Base-by-base conservation (phyloP, 2,888 invertebrate genomes). In the Polymixis lichenea region DNA sequence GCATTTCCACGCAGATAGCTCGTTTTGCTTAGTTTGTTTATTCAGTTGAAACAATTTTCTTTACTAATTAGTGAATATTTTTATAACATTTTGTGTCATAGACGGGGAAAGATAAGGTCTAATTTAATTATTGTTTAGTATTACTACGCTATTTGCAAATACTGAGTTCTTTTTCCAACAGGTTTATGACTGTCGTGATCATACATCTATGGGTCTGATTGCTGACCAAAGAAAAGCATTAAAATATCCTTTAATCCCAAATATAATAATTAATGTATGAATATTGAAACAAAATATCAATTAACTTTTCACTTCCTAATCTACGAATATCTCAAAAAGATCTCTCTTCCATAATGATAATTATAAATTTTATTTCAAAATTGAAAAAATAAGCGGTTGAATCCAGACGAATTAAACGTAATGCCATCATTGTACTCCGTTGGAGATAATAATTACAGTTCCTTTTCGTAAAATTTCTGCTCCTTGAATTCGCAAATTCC, bases 401-500 rank as follows among this genome's bases (percentile, higher is more conserved):
- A 80, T 74, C 22, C 73, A 64, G 49, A 51, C 28, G 49, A 64
- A 77, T 72, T 74, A 72, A 72, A 78, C 55, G 53, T 70, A 80
- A 82, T 76, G 28, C 53, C 8, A 76, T 73, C 38, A 68, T 72
- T 38, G n/a, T 55, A 72, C 74, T 69, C 49, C 72, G 70, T 11
- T 49, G 67, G 72, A 78, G 53, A 75, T 77, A 76, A 78, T 71
- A 76, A 82, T 87, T 79, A 75, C 55, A 77, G 32, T 76, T 9
- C 65, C 67, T 68, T 82, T 82, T 70, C 51, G 51, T 65, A 38
- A 85, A 77, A 62, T 73, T 65, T 49, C 64, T 70, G 71, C 62
- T 75, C 56, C 64, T 73, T 66, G 62, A 86, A 71, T 76, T 74
- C 70, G 13, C 28, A 70, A 82, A 77, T 70, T 80, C 53, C 55